These are phyloP conservation scores for Stenurella melanura DNA, from an alignment of 2,888 invertebrate genomes.

Conservation along the genomic window DNA sequence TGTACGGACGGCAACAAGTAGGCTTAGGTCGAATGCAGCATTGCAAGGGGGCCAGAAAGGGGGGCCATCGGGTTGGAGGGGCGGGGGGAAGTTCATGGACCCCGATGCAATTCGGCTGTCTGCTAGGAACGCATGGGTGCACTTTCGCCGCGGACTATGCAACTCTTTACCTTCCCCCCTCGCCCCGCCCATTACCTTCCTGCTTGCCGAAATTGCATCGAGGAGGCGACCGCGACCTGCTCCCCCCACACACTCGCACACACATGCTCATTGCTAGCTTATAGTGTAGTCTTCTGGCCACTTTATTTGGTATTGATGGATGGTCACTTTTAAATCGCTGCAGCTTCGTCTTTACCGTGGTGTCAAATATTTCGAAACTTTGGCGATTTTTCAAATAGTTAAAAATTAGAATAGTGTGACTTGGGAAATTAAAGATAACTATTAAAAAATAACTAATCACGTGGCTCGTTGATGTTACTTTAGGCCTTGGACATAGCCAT, in stretches of 20 bases:
- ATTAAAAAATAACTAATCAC: background rate
- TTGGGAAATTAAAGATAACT: background rate
- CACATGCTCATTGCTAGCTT: slow-evolving; percentile 47
- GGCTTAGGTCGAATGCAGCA: slow-evolving; percentile 63
- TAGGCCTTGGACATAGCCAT: background rate
- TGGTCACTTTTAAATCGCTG: slow-evolving; percentile 17
- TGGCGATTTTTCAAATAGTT: background rate
- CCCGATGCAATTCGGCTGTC: slow-evolving; percentile 73
- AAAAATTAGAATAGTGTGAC: background rate
- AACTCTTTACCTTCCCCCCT: slow-evolving; percentile 66
- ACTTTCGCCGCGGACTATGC: slow-evolving; percentile 73
- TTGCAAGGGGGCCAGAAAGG: slow-evolving; percentile 47
- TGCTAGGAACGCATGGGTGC: slow-evolving; percentile 74
- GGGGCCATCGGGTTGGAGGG: slow-evolving; percentile 53
- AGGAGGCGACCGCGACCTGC: slow-evolving; percentile 49
- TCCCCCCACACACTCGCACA: slow-evolving; percentile 44
- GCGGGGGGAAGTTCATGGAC: slow-evolving; percentile 67
- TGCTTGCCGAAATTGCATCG: slow-evolving; percentile 64
- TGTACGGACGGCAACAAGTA: slow-evolving; percentile 63
- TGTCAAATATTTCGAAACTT: background rate
- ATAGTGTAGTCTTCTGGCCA: slow-evolving; percentile 28
- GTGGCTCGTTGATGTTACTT: background rate
- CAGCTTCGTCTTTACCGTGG: background rate
- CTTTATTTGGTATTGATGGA: slow-evolving; percentile 36
- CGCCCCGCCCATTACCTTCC: slow-evolving; percentile 60